A percentile compares a stretch with the other conserved stretches of the same genome.
These are phyloP conservation scores for Apus apus DNA, from an alignment of 2,113 vertebrate species.

Conservation along the genomic window DNA sequence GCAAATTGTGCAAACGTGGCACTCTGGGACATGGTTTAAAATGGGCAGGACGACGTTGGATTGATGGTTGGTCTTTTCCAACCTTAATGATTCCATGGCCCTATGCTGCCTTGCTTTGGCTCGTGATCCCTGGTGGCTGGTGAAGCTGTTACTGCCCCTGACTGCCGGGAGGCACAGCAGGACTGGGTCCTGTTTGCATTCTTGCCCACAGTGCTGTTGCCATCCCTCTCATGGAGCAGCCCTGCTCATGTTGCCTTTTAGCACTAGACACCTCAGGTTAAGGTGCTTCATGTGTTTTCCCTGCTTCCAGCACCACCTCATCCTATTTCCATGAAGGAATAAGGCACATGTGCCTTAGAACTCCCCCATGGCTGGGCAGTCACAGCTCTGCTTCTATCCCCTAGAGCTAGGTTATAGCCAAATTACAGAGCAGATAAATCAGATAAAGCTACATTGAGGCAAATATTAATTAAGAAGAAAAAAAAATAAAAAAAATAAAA, in stretches of 20 bases:
- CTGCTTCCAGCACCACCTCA: background rate
- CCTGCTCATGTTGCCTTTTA: background rate
- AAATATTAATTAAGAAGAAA: constrained; percentile 1
- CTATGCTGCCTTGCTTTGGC: background rate
- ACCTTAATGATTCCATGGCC: too few species aligned
- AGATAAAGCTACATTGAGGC: background rate
- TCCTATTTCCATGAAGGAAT: background rate
- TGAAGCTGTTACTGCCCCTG: background rate
- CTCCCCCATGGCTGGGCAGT: background rate
- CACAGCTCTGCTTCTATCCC: background rate
- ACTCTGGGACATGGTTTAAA: too few species aligned
- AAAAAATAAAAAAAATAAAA: too few species aligned
- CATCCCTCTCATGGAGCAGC: background rate
- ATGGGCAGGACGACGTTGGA: too few species aligned
- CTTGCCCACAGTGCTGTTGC: background rate
- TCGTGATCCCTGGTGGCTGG: fast-evolving
- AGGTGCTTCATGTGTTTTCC: background rate
- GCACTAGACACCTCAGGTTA: background rate
- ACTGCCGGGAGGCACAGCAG: too few species aligned
- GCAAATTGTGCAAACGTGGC: too few species aligned
- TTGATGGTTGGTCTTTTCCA: too few species aligned
- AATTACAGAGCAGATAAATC: background rate
- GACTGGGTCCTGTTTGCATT: background rate
- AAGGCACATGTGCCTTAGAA: background rate
- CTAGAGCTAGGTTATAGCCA: background rate